phyloP scores from a whole-genome alignment of 1,140 invertebrate species.

The Sinella curviseta region DNA sequence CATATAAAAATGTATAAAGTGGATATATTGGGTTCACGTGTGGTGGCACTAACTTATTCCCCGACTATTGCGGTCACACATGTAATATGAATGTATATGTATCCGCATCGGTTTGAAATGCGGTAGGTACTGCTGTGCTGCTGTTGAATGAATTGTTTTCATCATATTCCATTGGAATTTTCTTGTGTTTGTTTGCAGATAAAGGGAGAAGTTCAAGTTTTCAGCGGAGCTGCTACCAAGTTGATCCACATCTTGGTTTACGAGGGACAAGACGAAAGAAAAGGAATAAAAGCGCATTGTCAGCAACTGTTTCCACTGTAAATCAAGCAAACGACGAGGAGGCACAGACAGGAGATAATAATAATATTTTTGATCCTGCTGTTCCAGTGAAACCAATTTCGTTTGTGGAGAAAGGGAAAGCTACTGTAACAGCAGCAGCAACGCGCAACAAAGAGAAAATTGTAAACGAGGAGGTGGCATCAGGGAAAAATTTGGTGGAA shows the following conservation, averaged over 20 bases:
- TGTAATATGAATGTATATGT: too few relatives aligned
- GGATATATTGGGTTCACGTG: too few relatives aligned
- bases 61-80: too few relatives aligned
- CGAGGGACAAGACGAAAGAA: conserved; percentile 8
- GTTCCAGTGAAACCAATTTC: background rate
- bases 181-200: conserved; percentile 7
- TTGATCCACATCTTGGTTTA: conserved; percentile 3
- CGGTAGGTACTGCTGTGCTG: too few relatives aligned
- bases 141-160: background rate
- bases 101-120: too few relatives aligned
- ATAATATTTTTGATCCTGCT: conserved; percentile 20
- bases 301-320: conserved; percentile 11
- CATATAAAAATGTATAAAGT: too few relatives aligned
- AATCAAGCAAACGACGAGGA: conserved; percentile 6
- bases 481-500: background rate
- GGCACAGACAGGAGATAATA: background rate
- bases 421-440: background rate
- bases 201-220: background rate
- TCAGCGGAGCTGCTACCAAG: background rate
- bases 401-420: background rate
- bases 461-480: background rate
- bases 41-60: too few relatives aligned
- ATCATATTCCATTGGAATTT: background rate
- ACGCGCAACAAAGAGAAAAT: background rate
- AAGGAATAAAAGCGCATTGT: conserved; percentile 11